Evolutionary conservation across 2,797 vertebrate species (phyloP), one percentile per base, ranked within the genome.

Genomic region (Melanotaenia boesemani): DNA sequence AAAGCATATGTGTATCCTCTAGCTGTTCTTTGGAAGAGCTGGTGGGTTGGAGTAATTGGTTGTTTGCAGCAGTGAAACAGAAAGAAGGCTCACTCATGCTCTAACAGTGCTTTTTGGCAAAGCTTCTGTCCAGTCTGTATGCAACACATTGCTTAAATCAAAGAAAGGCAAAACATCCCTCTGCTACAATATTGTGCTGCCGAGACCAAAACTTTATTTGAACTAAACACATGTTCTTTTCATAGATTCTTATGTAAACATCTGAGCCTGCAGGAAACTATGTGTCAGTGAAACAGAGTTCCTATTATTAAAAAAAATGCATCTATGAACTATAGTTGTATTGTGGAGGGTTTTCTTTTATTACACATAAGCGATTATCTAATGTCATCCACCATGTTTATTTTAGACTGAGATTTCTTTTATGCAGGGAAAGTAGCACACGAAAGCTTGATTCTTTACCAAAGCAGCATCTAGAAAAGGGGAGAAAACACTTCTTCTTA

Each of bases 101-200:
- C 0, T 6, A 70, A 67, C 58, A 63, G 50, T 56, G 41, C 37
- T 74, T 69, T 77, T 76, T 89, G 76, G 77, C 79, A 78, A 52
- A 67, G 55, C 76, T 44, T 86, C 55, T 84, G 58, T 77, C 44
- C 32, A 60, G 11, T 44, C 16, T 54, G 39, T 65, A 22, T 63
- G 26, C 56, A 78, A 70, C 68, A 80, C 36, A 57, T 16, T 57
- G n/a, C 62, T 34, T 52, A 16, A 63, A 72, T 18, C 32, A 57
- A 65, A 67, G 39, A 67, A 80, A 74, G 24, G 18, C 8, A 77
- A 28, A 30, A 68, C 37, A 12, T 46, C 63, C 16, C n/a, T 22
- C 7, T 36, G 39, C 44, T 63, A n/a, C 78, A 71, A 64, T 20
- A 44, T n/a, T 78, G 28, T 12, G 18, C 62, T 73, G n/a, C n/a